phyloP scores from a whole-genome alignment of 1,140 invertebrate species.

The Scaptomyza montana region DNA sequence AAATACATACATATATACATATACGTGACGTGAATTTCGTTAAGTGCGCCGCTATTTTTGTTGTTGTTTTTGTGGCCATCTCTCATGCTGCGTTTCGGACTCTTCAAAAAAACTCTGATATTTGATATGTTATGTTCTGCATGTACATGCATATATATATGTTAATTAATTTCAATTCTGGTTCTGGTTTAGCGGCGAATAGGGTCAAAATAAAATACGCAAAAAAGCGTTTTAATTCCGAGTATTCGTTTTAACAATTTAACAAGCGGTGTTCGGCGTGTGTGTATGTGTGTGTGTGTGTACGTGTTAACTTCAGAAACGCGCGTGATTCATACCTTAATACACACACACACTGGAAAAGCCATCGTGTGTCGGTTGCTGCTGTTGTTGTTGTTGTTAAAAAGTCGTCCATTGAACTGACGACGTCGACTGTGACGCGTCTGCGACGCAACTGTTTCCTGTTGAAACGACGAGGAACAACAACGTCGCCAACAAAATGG shows the following conservation, averaged over 20 bases:
- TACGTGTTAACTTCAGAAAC: slow-evolving; percentile 54
- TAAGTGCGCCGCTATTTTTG: slow-evolving; percentile 51
- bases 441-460: slow-evolving; percentile 42
- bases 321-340: slow-evolving; percentile 74
- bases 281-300: slow-evolving; percentile 42
- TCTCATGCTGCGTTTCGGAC: slow-evolving; percentile 14
- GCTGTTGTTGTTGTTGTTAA: slow-evolving; percentile 38
- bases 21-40: slow-evolving; percentile 72
- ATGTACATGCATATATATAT: slow-evolving; percentile 31
- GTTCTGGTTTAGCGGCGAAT: slow-evolving; percentile 56
- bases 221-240: slow-evolving; percentile 67
- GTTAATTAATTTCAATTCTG: slow-evolving; percentile 57
- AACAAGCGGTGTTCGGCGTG: slow-evolving; percentile 21
- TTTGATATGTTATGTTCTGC: slow-evolving; percentile 19
- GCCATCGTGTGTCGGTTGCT: slow-evolving; percentile 11
- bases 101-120: slow-evolving; percentile 2
- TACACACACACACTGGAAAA: slow-evolving; percentile 16
- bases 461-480: slow-evolving; percentile 40
- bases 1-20: slow-evolving; percentile 25
- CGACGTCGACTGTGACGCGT: slow-evolving; percentile 41
- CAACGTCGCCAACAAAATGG: slow-evolving; percentile 48
- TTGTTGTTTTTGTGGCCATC: slow-evolving; percentile 35
- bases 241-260: slow-evolving; percentile 48
- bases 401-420: slow-evolving; percentile 68
- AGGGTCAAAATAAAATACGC: slow-evolving; percentile 75